Percentiles rank a stretch among this genome's conserved stretches.
Evolutionary conservation across 2,888 invertebrate genomes (phyloP).

Genomic region (Nomada fabriciana): DNA sequence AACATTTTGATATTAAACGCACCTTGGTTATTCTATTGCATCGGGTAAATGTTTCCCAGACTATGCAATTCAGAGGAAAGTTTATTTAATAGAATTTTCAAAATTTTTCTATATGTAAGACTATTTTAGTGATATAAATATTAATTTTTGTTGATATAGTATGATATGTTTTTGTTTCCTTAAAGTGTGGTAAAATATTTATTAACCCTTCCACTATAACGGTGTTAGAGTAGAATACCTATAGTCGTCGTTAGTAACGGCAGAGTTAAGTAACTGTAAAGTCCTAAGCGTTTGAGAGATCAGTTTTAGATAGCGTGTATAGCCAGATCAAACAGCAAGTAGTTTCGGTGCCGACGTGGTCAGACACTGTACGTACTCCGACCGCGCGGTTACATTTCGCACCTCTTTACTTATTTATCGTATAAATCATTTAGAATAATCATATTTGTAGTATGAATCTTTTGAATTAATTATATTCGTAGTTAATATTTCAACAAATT

Average conservation of each 20-base stretch:
- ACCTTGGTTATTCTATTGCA: neutral
- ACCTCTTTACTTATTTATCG: neutral
- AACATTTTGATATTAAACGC: neutral
- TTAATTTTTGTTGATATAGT: neutral
- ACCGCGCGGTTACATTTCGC: neutral
- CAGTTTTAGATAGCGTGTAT: neutral
- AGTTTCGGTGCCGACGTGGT: conserved; percentile 8
- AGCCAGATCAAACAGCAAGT: conserved; percentile 9
- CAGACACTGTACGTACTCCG: conserved; percentile 3
- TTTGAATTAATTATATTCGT: too few species aligned
- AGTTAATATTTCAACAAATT: neutral
- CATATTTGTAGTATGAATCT: neutral
- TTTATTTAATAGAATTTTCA: neutral
- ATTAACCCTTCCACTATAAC: neutral
- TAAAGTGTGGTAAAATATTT: neutral
- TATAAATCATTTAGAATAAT: neutral
- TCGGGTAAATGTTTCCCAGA: neutral
- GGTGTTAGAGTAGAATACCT: too few species aligned
- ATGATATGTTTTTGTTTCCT: neutral
- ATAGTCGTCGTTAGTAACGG: too few species aligned
- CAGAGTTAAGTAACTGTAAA: too few species aligned
- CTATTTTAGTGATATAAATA: neutral
- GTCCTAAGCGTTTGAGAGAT: neutral
- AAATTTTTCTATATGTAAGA: neutral
- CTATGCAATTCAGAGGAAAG: neutral